A percentile compares a stretch with the other conserved stretches of the same genome.
Evolutionary conservation across 2,113 vertebrate species (phyloP).

Genomic region (Shinisaurus crocodilurus): DNA sequence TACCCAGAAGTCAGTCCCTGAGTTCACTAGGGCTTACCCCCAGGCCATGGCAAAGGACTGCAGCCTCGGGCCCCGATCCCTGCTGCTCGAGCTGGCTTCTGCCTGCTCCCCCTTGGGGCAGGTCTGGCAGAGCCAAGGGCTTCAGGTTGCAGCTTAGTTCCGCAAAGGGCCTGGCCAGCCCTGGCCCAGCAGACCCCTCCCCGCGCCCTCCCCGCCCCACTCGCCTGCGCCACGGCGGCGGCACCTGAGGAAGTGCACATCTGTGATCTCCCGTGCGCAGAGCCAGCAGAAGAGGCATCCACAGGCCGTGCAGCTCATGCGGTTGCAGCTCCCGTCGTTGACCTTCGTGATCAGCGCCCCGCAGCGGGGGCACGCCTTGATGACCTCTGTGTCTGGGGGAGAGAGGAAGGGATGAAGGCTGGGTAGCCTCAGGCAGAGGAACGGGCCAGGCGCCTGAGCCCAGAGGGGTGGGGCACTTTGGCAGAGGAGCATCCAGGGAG

Average conservation of each 20-base stretch:
- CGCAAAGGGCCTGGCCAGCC: neutral
- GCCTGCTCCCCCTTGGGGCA: too few species aligned
- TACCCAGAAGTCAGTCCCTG: too few species aligned
- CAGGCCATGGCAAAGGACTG: too few species aligned
- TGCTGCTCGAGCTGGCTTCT: neutral
- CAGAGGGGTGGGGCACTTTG: too few species aligned
- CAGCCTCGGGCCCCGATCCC: neutral
- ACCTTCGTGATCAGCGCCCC: constrained; percentile 91
- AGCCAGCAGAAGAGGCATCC: constrained; percentile 93
- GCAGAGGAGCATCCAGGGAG: too few species aligned
- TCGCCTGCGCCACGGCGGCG: neutral
- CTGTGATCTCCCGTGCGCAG: constrained; percentile 90
- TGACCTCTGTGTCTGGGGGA: constrained; percentile 59
- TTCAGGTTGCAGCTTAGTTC: neutral
- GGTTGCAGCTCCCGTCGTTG: constrained; percentile 90
- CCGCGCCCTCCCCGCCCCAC: too few species aligned
- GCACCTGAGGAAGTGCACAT: constrained; percentile 90
- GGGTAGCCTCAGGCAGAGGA: too few species aligned
- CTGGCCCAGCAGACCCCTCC: neutral
- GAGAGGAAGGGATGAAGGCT: neutral
- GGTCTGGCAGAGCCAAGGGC: neutral
- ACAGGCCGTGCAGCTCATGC: constrained; percentile 89
- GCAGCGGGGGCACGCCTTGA: constrained; percentile 89
- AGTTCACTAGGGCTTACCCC: too few species aligned
- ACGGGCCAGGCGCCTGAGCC: neutral